Percentiles rank a stretch among this genome's conserved stretches.
These are phyloP conservation scores for Calyptomena viridis DNA, from an alignment of 2,113 vertebrate genomes.

Conservation along the genomic window DNA sequence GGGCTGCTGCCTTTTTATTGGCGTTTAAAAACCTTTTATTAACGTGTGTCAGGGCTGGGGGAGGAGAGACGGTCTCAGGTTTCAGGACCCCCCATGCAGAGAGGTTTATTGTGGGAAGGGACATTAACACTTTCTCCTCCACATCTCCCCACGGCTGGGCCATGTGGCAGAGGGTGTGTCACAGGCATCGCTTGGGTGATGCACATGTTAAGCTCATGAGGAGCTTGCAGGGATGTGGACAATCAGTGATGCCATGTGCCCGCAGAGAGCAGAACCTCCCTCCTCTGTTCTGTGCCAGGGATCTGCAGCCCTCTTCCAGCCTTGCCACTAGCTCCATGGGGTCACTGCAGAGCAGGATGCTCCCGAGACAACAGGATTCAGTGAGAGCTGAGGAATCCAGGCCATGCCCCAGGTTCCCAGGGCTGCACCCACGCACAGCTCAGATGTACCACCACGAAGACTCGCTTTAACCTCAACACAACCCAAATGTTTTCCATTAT, in stretches of 20 bases:
- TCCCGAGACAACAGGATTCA: conserved; percentile 21
- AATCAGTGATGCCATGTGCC: background rate
- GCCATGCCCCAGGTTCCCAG: conserved; percentile 18
- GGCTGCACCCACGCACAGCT: conserved; percentile 27
- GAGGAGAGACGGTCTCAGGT: conserved; percentile 60
- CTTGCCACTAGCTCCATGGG: background rate
- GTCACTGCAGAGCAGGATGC: conserved; percentile 56
- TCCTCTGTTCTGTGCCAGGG: background rate
- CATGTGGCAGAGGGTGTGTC: background rate
- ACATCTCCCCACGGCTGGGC: conserved; percentile 17
- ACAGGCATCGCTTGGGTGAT: background rate
- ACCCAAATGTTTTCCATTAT: conserved; percentile 54
- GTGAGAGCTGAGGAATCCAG: conserved; percentile 51
- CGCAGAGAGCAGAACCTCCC: background rate
- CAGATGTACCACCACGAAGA: conserved; percentile 42
- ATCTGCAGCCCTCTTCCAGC: conserved; percentile 11
- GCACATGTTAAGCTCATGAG: background rate
- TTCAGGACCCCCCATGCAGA: conserved; percentile 71
- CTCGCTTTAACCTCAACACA: conserved; percentile 32
- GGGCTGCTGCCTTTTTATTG: conserved; percentile 70
- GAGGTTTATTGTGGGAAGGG: conserved; percentile 73
- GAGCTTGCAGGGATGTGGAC: background rate
- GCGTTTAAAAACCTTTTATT: conserved; percentile 70
- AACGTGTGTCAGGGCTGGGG: conserved; percentile 68
- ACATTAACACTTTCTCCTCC: conserved; percentile 74